Evolutionary conservation across 1,140 invertebrate genomes (phyloP).

Genomic region (Oncopeltus fasciatus): DNA sequence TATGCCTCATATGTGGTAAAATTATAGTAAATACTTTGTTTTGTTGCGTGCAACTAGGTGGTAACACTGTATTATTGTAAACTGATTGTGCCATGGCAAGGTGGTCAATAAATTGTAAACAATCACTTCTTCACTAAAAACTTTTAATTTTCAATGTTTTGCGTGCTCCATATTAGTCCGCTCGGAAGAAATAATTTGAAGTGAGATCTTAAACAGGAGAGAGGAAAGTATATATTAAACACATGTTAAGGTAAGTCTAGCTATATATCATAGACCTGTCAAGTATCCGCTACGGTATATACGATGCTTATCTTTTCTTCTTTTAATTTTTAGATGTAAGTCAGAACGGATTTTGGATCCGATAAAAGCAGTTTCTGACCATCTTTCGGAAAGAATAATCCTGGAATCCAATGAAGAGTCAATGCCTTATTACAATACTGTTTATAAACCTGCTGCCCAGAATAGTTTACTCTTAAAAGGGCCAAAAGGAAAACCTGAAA

Average conservation of each 20-base stretch:
- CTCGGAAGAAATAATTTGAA: background rate
- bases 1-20: no score
- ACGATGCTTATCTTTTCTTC: background rate
- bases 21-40: no score
- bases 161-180: background rate
- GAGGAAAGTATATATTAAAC: constrained; percentile 10
- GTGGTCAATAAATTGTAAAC: constrained; percentile 11
- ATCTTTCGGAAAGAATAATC: constrained; percentile 22
- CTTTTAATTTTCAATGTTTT: background rate
- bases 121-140: background rate
- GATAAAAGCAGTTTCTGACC: constrained; percentile 23
- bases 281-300: no score
- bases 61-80: background rate
- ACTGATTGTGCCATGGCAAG: background rate
- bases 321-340: constrained; percentile 23
- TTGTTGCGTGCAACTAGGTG: no score
- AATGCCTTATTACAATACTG: constrained; percentile 14
- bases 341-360: constrained; percentile 21
- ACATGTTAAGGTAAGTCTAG: constrained; percentile 17
- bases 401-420: constrained; percentile 17
- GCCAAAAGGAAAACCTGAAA: background rate
- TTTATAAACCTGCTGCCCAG: constrained; percentile 6
- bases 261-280: background rate
- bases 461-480: background rate
- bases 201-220: background rate